phyloP scores from a whole-genome alignment of 2,113 vertebrate species.

The Hippocampus barbouri region DNA sequence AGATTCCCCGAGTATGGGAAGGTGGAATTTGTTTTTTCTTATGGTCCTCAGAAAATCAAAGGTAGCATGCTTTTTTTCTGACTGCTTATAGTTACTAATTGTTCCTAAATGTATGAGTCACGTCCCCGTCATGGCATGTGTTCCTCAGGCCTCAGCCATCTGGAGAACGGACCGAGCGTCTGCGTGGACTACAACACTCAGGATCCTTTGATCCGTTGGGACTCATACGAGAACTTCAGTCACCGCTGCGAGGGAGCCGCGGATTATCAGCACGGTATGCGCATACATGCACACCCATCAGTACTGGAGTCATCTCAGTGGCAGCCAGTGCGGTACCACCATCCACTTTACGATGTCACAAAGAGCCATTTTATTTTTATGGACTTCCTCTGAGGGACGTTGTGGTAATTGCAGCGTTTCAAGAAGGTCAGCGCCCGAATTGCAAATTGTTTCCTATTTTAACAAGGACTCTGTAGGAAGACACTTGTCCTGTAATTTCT shows the following conservation, averaged over 20 bases:
- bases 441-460: conserved; percentile 57
- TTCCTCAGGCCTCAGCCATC: conserved; percentile 82
- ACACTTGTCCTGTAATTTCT: conserved; percentile 42
- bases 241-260: conserved; percentile 74
- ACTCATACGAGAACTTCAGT: conserved; percentile 88
- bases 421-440: conserved; percentile 48
- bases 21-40: conserved; percentile 97
- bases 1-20: conserved; percentile 93
- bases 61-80: conserved; percentile 65
- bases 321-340: neutral
- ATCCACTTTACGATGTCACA: neutral
- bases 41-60: conserved; percentile 92
- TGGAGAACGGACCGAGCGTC: conserved; percentile 91
- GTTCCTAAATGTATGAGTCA: neutral
- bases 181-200: conserved; percentile 95
- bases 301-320: neutral
- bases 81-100: neutral
- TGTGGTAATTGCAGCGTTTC: conserved; percentile 53
- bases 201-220: conserved; percentile 92
- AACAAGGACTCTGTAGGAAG: conserved; percentile 47
- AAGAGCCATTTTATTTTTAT: conserved; percentile 48
- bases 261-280: conserved; percentile 69
- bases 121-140: conserved; percentile 16
- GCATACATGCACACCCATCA: conserved; percentile 5
- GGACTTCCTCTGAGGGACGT: conserved; percentile 39